Conservation (phyloP, 2,113 vertebrate genomes). For the Lagopus leucura region DNA sequence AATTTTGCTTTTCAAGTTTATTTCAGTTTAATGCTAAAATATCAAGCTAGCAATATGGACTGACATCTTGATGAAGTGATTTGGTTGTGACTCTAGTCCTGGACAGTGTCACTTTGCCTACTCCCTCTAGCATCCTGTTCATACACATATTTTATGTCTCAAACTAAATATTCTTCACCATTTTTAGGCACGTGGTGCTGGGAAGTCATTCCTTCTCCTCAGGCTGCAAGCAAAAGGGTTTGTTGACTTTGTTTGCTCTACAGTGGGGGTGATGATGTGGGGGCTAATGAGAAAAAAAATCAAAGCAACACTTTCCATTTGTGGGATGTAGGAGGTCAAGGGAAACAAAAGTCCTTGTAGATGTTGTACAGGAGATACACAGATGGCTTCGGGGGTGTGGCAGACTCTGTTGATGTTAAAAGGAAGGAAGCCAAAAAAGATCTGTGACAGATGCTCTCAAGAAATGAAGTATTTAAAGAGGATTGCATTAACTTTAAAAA, state of each 20-base stretch:
- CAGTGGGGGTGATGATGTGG: constrained; percentile 87
- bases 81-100: neutral
- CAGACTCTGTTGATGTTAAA: constrained; percentile 92
- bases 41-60: neutral
- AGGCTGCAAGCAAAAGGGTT: constrained; percentile 84
- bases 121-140: neutral
- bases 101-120: neutral
- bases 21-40: neutral
- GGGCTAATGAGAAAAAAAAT: constrained; percentile 80
- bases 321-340: constrained; percentile 93
- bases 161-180: constrained; percentile 82
- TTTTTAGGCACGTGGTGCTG: constrained; percentile 80
- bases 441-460: constrained; percentile 67
- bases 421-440: constrained; percentile 89
- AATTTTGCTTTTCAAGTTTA: neutral
- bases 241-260: constrained; percentile 86
- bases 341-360: constrained; percentile 91
- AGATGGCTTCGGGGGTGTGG: constrained; percentile 92
- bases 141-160: constrained; percentile 64
- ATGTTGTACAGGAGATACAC: constrained; percentile 89
- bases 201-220: constrained; percentile 84
- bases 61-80: neutral
- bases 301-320: constrained; percentile 87
- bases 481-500: constrained; percentile 55
- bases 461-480: constrained; percentile 58